Base-by-base conservation (phyloP, 2,113 vertebrate species). In the Cololabis saira region DNA sequence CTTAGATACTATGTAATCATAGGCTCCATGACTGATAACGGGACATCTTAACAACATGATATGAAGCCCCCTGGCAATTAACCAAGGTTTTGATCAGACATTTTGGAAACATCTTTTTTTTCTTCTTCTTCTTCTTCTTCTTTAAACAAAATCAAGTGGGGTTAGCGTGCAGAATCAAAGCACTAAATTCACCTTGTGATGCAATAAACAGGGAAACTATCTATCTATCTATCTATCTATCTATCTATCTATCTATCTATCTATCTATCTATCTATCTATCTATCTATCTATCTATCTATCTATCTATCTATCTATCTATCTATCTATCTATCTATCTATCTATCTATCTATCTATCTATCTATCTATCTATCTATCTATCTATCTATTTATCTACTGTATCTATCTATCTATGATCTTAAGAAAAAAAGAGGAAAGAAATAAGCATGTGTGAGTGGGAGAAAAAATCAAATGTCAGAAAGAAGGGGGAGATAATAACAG, bases 71-170 rank as follows among this genome's bases (percentile, higher is more conserved):
- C 76, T 60, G 83, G 84, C 81, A 78, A 67, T 63, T 72, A 76
- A 84, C 64, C 73, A 55, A 24, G 17, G 76, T 85, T 89, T 91
- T 87, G 84, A 89, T 91, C 84, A 85, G 74, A 81, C 78, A 71
- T 84, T 88, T 85, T 85, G 56, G 75, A 88, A 74, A 82, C 79
- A 81, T 85, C 73, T 37, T 11, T 7, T 37, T 37, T 7, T 7
- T 9, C 10, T 37, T 37, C 6, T 37, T 37, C 10, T 17, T 83
- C 66, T 82, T 27, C 57, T 18, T 84, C 82, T 87, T 81, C 90
- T 88, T 88, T 83, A 83, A 80, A 85, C 76, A 89, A n/a, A 87
- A 87, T 84, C 83, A 78, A 73, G 33, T 48, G 83, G 80, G 87
- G 76, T 55, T 67, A 76, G 56, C 79, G 84, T 81, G 78, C 67